phyloP scores from a whole-genome alignment of 2,113 vertebrate species.

The Speoplatyrhinus poulsoni region DNA sequence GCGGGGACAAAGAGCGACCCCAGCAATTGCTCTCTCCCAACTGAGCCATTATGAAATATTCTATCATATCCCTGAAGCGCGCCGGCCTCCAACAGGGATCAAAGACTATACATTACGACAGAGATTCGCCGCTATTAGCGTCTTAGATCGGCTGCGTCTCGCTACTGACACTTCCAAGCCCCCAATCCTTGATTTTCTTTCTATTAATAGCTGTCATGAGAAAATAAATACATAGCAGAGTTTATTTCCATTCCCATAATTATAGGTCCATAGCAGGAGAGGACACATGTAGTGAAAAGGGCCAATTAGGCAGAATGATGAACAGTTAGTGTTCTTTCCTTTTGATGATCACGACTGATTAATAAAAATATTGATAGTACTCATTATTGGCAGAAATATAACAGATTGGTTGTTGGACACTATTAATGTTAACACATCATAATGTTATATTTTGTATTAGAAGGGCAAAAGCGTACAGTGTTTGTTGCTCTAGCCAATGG shows the following conservation, averaged over 20 bases:
- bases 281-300: not conserved
- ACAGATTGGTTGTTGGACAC: not conserved
- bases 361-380: too few relatives aligned
- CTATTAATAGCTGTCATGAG: conserved; percentile 50
- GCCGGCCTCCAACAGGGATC: conserved; percentile 69
- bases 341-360: too few relatives aligned
- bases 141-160: conserved; percentile 31
- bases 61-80: conserved; percentile 66
- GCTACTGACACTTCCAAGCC: conserved; percentile 4
- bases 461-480: too few relatives aligned
- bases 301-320: not conserved
- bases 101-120: conserved; percentile 63
- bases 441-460: too few relatives aligned
- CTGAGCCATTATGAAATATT: conserved; percentile 67
- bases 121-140: conserved; percentile 51
- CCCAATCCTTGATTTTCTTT: conserved; percentile 44
- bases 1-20: conserved; percentile 40
- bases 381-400: not conserved
- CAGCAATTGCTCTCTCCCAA: conserved; percentile 47
- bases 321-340: not conserved
- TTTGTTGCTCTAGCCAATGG: too few relatives aligned
- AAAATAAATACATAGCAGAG: conserved; percentile 40
- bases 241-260: conserved; percentile 46
- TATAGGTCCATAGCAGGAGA: conserved; percentile 22
- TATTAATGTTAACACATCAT: too few relatives aligned